These are phyloP conservation scores for Spialia ferax DNA, from an alignment of 2,888 invertebrate genomes.

Conservation along the genomic window DNA sequence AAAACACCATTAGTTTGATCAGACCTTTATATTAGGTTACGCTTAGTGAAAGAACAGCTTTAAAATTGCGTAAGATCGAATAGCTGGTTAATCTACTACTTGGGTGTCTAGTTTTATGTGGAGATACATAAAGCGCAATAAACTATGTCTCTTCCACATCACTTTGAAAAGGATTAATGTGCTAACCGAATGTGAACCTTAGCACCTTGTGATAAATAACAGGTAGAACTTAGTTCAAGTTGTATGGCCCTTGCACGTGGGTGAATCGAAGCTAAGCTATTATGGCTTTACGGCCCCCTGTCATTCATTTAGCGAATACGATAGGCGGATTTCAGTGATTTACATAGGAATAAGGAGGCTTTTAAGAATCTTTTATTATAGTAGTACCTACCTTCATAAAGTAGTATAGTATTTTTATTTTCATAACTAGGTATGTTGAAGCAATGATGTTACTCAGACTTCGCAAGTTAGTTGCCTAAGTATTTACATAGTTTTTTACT, in stretches of 20 bases:
- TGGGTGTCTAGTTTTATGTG: constrained; percentile 84
- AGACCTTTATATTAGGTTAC: too few species aligned
- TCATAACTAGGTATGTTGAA: constrained; percentile 1
- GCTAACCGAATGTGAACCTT: constrained; percentile 53
- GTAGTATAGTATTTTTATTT: background rate
- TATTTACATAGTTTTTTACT: too few species aligned
- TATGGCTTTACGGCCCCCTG: constrained; percentile 71
- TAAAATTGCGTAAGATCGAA: constrained; percentile 69
- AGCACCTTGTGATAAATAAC: constrained; percentile 41
- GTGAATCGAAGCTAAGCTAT: constrained; percentile 67
- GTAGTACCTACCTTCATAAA: too few species aligned
- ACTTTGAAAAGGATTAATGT: constrained; percentile 47
- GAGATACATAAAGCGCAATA: constrained; percentile 72
- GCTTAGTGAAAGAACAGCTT: constrained; percentile 24
- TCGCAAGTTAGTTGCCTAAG: too few species aligned
- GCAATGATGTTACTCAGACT: background rate
- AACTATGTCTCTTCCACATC: constrained; percentile 58
- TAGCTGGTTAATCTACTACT: constrained; percentile 78
- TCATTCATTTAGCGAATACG: constrained; percentile 80
- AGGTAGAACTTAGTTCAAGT: constrained; percentile 33
- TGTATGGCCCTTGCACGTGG: constrained; percentile 64
- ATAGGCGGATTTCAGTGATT: constrained; percentile 64
- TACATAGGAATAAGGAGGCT: constrained; percentile 41
- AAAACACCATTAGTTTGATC: too few species aligned
- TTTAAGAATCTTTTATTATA: background rate